Percentiles rank a stretch among this genome's conserved stretches.
Conservation (phyloP, 2,113 vertebrate species). For the Microtus montanus region DNA sequence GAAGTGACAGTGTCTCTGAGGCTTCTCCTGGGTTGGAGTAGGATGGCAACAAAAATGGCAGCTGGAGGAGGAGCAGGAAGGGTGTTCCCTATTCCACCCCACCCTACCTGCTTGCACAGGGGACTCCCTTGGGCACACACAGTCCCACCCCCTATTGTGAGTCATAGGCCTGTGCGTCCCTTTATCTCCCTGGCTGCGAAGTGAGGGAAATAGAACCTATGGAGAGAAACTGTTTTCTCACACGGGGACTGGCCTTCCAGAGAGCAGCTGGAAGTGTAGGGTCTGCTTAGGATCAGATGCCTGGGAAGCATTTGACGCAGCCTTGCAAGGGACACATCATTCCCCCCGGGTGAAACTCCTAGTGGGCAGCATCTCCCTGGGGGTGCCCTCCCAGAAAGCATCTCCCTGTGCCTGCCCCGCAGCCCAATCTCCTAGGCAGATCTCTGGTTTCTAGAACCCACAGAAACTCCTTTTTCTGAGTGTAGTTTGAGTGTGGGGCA, state of each 20-base stretch:
- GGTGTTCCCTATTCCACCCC: background rate
- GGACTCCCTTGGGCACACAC: background rate
- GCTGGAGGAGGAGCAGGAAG: background rate
- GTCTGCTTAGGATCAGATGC: background rate
- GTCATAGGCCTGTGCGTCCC: background rate
- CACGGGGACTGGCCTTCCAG: background rate
- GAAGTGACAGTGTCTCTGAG: rapidly evolving
- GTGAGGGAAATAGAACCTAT: background rate
- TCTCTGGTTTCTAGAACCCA: background rate
- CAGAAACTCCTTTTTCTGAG: background rate
- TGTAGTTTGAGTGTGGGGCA: background rate
- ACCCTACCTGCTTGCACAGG: background rate
- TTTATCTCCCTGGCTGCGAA: background rate
- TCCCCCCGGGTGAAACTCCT: background rate
- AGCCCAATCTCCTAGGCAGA: background rate
- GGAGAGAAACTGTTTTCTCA: background rate
- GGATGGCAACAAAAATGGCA: background rate
- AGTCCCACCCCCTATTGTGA: background rate
- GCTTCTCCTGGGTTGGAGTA: background rate
- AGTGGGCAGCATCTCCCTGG: background rate
- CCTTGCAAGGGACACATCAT: background rate
- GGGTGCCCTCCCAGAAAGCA: background rate
- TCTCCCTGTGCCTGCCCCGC: background rate
- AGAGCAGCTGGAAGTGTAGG: background rate
- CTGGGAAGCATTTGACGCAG: background rate